Conservation (phyloP, 2,797 vertebrate species). For the Cephalopachus bancanus region DNA sequence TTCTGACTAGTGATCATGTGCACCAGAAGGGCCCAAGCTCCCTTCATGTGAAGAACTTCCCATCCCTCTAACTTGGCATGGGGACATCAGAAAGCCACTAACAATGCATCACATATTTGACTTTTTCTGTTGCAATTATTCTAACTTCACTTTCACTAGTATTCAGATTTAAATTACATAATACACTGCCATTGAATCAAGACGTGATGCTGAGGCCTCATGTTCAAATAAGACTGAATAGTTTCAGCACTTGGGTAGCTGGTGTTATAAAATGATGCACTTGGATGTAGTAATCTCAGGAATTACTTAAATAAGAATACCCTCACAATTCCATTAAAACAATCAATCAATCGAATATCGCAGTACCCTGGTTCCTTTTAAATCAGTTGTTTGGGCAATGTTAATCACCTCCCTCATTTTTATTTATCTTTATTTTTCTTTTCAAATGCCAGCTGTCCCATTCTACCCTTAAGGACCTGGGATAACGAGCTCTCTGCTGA, state of each 20-base stretch:
- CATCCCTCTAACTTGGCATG: neutral
- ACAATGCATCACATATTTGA: neutral
- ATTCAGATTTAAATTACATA: neutral
- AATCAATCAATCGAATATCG: neutral
- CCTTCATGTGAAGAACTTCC: too few species aligned
- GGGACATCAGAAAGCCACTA: neutral
- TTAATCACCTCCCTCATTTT: neutral
- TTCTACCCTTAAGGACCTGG: neutral
- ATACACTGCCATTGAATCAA: neutral
- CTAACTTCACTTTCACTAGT: neutral
- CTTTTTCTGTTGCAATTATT: neutral
- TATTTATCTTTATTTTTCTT: neutral
- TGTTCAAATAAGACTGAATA: neutral
- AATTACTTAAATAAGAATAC: neutral
- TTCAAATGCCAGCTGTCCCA: neutral
- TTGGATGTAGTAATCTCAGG: neutral
- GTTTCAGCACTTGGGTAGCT: neutral
- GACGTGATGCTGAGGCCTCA: neutral
- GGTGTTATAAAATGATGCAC: neutral
- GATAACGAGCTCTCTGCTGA: neutral
- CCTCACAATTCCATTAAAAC: neutral
- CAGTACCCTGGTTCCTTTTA: neutral
- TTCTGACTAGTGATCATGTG: too few species aligned
- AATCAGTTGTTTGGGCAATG: neutral
- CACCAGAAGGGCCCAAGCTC: fast-evolving